These are phyloP conservation scores for Remorina albescens DNA, from an alignment of 2,797 vertebrate genomes.

Conservation along the genomic window DNA sequence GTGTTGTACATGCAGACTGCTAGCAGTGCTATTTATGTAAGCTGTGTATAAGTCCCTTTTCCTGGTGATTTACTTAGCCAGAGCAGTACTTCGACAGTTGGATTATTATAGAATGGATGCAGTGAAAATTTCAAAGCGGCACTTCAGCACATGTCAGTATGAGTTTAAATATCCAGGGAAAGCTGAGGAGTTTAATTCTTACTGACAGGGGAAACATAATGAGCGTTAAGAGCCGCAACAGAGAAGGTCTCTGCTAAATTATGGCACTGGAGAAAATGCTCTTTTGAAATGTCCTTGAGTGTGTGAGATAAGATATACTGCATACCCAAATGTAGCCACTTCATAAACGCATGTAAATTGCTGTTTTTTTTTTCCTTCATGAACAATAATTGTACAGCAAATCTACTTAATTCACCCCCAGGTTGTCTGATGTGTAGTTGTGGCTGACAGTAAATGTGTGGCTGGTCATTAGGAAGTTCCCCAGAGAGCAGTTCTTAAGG, in stretches of 20 bases:
- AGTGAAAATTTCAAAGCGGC: conserved; percentile 40
- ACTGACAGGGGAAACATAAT: background rate
- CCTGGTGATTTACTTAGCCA: background rate
- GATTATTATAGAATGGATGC: conserved; percentile 22
- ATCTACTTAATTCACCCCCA: background rate
- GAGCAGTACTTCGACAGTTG: background rate
- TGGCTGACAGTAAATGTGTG: conserved; percentile 11
- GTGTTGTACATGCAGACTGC: background rate
- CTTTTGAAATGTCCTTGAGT: background rate
- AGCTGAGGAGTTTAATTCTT: conserved; percentile 12
- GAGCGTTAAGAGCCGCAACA: conserved; percentile 18
- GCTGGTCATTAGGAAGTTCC: conserved; percentile 36
- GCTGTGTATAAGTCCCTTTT: conserved; percentile 1
- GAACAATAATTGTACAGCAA: background rate
- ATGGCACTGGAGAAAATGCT: background rate
- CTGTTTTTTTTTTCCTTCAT: conserved; percentile 1
- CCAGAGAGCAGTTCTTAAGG: conserved; percentile 21
- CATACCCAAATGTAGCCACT: background rate
- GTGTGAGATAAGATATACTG: background rate
- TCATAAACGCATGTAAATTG: background rate
- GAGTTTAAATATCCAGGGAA: conserved; percentile 39
- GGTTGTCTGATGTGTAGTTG: conserved; percentile 5
- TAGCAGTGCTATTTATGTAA: background rate
- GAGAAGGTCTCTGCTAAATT: conserved; percentile 8
- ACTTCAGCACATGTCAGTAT: conserved; percentile 29